phyloP scores from a whole-genome alignment of 2,888 invertebrate species.

The Fabriciana adippe region DNA sequence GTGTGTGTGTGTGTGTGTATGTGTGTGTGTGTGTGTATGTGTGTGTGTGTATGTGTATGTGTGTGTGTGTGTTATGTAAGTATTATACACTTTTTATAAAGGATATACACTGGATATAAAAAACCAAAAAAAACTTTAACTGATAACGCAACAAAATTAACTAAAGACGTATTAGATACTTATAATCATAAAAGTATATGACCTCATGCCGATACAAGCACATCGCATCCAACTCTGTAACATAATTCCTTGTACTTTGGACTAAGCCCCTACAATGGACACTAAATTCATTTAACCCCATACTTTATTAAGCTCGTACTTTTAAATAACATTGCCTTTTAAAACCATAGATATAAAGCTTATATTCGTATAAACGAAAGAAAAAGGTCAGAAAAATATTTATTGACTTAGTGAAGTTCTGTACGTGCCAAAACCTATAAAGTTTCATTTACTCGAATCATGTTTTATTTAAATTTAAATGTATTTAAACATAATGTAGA shows the following conservation, averaged over 20 bases:
- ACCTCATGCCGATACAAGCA: not conserved
- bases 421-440: conserved; percentile 11
- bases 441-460: conserved; percentile 2
- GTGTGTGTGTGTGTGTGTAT: too few relatives aligned
- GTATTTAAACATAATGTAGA: too few relatives aligned
- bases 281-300: conserved; percentile 33
- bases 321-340: conserved; percentile 2
- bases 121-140: too few relatives aligned
- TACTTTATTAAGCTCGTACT: conserved; percentile 16
- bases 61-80: too few relatives aligned
- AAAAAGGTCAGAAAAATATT: conserved; percentile 19
- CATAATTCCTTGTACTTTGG: conserved; percentile 27
- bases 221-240: conserved; percentile 11
- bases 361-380: not conserved
- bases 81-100: too few relatives aligned
- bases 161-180: not conserved
- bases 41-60: too few relatives aligned
- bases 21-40: too few relatives aligned
- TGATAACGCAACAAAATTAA: too few relatives aligned
- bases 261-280: conserved; percentile 20
- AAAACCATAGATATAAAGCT: not conserved
- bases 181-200: not conserved
- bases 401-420: conserved; percentile 23
- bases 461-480: not conserved
- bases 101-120: too few relatives aligned